phyloP scores from a whole-genome alignment of 1,140 invertebrate species.

The Triops cancriformis region DNA sequence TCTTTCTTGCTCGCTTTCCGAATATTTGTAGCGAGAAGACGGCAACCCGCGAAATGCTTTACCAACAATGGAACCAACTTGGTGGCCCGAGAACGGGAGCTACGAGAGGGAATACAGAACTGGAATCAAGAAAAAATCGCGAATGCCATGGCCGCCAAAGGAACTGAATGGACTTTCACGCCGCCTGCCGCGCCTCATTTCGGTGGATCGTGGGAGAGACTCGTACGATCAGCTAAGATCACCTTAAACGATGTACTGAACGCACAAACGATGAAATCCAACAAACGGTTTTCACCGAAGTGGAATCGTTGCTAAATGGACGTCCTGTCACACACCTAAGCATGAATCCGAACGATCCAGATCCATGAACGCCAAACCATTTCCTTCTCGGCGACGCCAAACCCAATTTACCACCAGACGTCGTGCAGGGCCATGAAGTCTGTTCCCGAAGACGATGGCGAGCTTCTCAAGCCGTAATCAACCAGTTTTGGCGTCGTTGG shows the following conservation, averaged over 20 bases:
- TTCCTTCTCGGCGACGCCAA: slow-evolving; percentile 24
- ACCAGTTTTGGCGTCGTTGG: slow-evolving; percentile 30
- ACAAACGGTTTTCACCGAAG: slow-evolving; percentile 22
- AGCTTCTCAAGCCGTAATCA: slow-evolving; percentile 19
- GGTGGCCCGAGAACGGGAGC: too few species aligned
- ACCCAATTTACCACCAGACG: background rate
- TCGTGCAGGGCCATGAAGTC: slow-evolving; percentile 14
- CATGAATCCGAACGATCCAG: slow-evolving; percentile 22
- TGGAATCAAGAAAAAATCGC: background rate
- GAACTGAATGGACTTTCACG: slow-evolving; percentile 41
- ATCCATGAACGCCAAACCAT: slow-evolving; percentile 30
- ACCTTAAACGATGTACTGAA: slow-evolving; percentile 31
- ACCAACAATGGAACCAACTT: slow-evolving; percentile 29
- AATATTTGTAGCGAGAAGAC: slow-evolving; percentile 7
- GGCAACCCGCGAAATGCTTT: slow-evolving; percentile 21
- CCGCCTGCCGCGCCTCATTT: slow-evolving; percentile 40
- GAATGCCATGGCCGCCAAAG: slow-evolving; percentile 21
- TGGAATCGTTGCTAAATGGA: slow-evolving; percentile 32
- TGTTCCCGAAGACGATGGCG: slow-evolving; percentile 14
- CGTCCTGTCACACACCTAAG: slow-evolving; percentile 28
- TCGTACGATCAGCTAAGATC: too few species aligned
- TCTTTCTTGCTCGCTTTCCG: slow-evolving; percentile 31
- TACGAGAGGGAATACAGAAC: background rate
- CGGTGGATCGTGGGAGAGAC: slow-evolving; percentile 39
- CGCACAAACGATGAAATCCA: slow-evolving; percentile 9